A percentile compares a stretch with the other conserved stretches of the same genome.
phyloP scores from a whole-genome alignment of 2,888 invertebrate species.

The Spodoptera picta region DNA sequence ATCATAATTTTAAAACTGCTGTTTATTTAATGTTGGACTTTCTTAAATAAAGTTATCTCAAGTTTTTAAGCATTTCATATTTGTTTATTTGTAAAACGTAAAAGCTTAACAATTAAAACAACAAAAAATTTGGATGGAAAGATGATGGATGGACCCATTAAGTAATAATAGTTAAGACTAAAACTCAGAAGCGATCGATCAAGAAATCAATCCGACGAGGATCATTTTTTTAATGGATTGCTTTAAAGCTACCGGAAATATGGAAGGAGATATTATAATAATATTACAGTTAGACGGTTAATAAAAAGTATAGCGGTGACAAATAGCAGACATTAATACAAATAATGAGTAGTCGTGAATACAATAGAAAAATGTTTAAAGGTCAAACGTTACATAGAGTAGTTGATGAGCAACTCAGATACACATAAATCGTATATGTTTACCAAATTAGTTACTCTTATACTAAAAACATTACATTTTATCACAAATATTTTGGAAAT shows the following conservation, averaged over 20 bases:
- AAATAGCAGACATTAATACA: too few relatives aligned
- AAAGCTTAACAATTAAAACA: slow-evolving; percentile 72
- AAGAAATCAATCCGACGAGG: slow-evolving; percentile 84
- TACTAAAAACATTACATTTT: too few relatives aligned
- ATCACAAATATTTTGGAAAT: too few relatives aligned
- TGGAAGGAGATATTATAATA: slow-evolving; percentile 62
- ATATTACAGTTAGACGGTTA: neutral
- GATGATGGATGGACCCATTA: slow-evolving; percentile 87
- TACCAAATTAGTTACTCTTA: too few relatives aligned
- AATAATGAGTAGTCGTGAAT: too few relatives aligned
- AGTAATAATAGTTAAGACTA: slow-evolving; percentile 85
- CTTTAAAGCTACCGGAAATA: slow-evolving; percentile 81
- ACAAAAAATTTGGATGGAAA: slow-evolving; percentile 77
- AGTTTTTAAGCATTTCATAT: slow-evolving; percentile 52
- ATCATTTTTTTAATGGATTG: slow-evolving; percentile 82
- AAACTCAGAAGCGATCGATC: slow-evolving; percentile 81
- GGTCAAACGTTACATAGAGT: too few relatives aligned
- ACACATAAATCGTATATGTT: too few relatives aligned
- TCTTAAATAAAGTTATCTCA: slow-evolving; percentile 12
- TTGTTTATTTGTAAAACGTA: slow-evolving; percentile 67
- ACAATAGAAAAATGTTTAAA: too few relatives aligned
- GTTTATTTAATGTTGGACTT: slow-evolving; percentile 39
- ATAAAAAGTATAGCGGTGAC: too few relatives aligned
- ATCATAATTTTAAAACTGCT: slow-evolving; percentile 52
- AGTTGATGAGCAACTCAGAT: too few relatives aligned